These are phyloP conservation scores for Sthenelais limicola DNA, from an alignment of 2,888 invertebrate genomes.

Conservation along the genomic window DNA sequence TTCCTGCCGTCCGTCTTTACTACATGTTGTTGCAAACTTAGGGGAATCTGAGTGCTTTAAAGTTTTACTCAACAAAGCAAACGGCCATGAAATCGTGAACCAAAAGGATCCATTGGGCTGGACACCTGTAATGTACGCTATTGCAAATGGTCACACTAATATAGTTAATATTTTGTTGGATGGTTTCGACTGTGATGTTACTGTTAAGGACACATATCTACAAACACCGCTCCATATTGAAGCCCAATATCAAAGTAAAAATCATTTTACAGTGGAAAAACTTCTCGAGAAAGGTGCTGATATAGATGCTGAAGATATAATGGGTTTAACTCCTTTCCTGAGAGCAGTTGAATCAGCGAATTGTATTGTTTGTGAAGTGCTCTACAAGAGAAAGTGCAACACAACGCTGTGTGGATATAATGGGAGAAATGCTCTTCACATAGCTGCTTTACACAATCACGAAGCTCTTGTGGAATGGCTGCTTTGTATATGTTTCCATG, in stretches of 20 bases:
- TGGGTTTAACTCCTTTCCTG: slow-evolving; percentile 45
- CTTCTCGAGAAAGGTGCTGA: slow-evolving; percentile 35
- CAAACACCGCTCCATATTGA: slow-evolving; percentile 44
- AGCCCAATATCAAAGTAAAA: slow-evolving; percentile 36
- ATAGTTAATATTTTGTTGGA: slow-evolving; percentile 21
- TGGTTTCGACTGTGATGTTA: slow-evolving; percentile 23
- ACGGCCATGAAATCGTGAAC: background rate
- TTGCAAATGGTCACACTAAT: slow-evolving; percentile 32
- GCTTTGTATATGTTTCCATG: slow-evolving; percentile 24
- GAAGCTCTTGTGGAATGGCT: slow-evolving; percentile 46
- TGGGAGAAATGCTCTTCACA: slow-evolving; percentile 44
- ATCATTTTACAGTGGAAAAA: background rate
- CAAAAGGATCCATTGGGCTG: slow-evolving; percentile 25
- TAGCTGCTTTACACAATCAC: slow-evolving; percentile 38
- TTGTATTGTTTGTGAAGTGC: slow-evolving; percentile 30
- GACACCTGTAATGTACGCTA: slow-evolving; percentile 44
- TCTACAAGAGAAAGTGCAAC: slow-evolving; percentile 38
- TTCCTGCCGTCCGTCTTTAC: background rate
- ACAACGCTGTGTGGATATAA: slow-evolving; percentile 10
- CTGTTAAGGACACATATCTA: slow-evolving; percentile 31
- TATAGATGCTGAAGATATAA: slow-evolving; percentile 40
- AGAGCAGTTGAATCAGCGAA: slow-evolving; percentile 46
- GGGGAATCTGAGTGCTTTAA: slow-evolving; percentile 14
- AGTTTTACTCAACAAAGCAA: background rate
- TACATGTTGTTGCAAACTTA: slow-evolving; percentile 24